Percentiles rank a stretch among this genome's conserved stretches.
Evolutionary conservation across 2,888 invertebrate genomes (phyloP).

Genomic region (Fissipunctia ypsillon): DNA sequence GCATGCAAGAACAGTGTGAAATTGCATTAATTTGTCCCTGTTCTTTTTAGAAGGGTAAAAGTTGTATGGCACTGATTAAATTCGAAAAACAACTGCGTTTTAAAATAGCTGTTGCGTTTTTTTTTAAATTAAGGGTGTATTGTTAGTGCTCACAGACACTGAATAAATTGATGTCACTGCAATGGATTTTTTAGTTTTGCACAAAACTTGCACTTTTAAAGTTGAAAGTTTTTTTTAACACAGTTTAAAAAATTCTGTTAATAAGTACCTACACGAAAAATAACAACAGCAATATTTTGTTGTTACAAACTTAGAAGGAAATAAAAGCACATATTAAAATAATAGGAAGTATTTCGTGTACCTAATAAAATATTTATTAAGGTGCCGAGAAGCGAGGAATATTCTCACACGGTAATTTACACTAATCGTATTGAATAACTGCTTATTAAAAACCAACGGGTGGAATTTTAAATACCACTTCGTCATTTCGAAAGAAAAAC

Average conservation of each 20-base stretch:
- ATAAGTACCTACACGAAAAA: background rate
- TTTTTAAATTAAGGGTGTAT: background rate
- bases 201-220: background rate
- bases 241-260: background rate
- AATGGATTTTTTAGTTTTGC: background rate
- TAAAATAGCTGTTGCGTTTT: background rate
- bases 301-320: background rate
- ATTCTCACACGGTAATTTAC: constrained; percentile 9
- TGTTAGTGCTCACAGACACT: background rate
- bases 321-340: background rate
- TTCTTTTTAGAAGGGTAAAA: constrained; percentile 26
- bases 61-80: constrained; percentile 23
- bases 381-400: background rate
- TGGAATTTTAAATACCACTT: background rate
- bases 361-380: constrained; percentile 35
- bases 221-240: background rate
- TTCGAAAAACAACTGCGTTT: constrained; percentile 1
- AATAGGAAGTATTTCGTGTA: constrained; percentile 3
- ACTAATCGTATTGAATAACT: background rate
- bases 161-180: background rate
- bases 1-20: constrained; percentile 61
- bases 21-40: constrained; percentile 67
- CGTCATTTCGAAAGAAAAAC: background rate
- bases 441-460: background rate
- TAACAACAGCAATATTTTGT: background rate